These are phyloP conservation scores for Onychostoma macrolepis DNA, from an alignment of 2,113 vertebrate genomes.

Conservation along the genomic window DNA sequence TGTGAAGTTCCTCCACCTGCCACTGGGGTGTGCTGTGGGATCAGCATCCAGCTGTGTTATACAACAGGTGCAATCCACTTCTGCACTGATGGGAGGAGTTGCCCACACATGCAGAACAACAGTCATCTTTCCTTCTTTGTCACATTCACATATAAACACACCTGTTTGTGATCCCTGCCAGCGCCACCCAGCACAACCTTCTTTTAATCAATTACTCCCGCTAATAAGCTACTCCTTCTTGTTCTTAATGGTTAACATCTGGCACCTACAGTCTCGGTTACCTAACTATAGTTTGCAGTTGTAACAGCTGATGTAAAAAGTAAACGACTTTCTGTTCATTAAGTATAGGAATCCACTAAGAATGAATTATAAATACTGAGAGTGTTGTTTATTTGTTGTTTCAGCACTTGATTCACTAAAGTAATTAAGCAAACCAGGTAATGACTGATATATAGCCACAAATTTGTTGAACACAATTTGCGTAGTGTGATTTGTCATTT, in stretches of 20 bases:
- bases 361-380: background rate
- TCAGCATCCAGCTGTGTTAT: slow-evolving; percentile 11
- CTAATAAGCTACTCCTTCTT: slow-evolving; percentile 41
- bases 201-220: slow-evolving; percentile 35
- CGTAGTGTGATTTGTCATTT: background rate
- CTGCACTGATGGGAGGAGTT: slow-evolving; percentile 23
- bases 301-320: slow-evolving; percentile 12
- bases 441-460: background rate
- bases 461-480: background rate
- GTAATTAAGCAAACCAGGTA: background rate
- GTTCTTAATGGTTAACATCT: slow-evolving; percentile 35
- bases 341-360: background rate
- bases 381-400: background rate
- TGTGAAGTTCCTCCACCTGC: background rate
- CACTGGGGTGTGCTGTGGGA: slow-evolving; percentile 61
- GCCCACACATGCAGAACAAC: slow-evolving; percentile 37
- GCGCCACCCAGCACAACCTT: slow-evolving; percentile 30
- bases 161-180: slow-evolving; percentile 38
- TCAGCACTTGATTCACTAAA: background rate
- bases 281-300: background rate
- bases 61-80: slow-evolving; percentile 14
- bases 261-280: background rate
- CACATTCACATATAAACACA: slow-evolving; percentile 40
- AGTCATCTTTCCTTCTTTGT: slow-evolving; percentile 31
- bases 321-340: background rate